phyloP scores from a whole-genome alignment of 2,113 vertebrate genomes.

The Podiceps cristatus region DNA sequence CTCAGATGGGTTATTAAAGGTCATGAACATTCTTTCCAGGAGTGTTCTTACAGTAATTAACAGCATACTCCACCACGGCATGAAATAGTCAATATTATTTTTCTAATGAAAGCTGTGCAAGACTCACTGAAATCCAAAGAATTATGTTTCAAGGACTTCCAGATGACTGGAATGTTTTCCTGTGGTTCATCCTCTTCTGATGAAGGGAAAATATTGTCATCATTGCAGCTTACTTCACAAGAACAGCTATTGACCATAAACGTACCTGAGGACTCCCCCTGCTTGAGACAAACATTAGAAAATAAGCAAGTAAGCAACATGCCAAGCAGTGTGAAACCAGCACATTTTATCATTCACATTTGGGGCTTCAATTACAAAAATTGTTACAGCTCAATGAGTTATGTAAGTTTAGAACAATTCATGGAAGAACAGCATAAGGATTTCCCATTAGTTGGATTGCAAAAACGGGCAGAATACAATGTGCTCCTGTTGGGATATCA shows the following conservation, averaged over 20 bases:
- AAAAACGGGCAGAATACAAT: background rate
- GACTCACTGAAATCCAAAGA: constrained; percentile 50
- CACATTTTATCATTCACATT: background rate
- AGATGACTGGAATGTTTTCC: constrained; percentile 12
- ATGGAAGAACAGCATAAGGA: background rate
- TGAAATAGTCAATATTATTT: background rate
- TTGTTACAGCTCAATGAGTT: background rate
- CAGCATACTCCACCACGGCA: background rate
- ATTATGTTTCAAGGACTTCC: constrained; percentile 31
- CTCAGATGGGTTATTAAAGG: background rate
- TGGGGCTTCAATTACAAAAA: background rate
- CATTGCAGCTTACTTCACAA: constrained; percentile 14
- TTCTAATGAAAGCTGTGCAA: background rate
- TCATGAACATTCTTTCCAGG: background rate
- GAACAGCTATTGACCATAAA: constrained; percentile 34
- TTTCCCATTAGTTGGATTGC: background rate
- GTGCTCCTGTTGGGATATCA: background rate
- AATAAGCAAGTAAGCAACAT: background rate
- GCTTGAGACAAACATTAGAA: constrained; percentile 36
- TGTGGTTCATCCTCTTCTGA: constrained; percentile 6
- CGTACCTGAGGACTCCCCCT: background rate
- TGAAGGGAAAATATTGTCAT: background rate
- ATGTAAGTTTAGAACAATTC: background rate
- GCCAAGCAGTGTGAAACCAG: background rate
- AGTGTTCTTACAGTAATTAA: background rate